Conservation (phyloP, 2,797 vertebrate species). For the Sebastes minor region DNA sequence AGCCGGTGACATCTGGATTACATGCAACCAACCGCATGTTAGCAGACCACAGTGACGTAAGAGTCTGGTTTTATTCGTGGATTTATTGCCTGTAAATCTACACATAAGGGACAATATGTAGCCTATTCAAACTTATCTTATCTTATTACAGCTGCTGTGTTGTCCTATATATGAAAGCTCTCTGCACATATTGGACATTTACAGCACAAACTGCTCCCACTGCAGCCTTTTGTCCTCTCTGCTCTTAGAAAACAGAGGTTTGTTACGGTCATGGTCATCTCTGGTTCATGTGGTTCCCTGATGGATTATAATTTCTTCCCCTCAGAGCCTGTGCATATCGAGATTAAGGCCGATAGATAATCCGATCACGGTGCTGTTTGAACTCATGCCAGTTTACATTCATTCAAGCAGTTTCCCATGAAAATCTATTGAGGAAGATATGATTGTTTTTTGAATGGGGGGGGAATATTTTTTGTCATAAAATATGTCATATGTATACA, state of each 20-base stretch:
- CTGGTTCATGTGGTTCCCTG: slow-evolving; percentile 40
- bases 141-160: neutral
- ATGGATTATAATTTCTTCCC: slow-evolving; percentile 67
- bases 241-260: neutral
- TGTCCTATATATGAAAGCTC: neutral
- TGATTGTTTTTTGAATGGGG: neutral
- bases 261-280: slow-evolving; percentile 1
- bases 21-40: slow-evolving; percentile 41
- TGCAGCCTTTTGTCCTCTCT: neutral
- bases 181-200: neutral
- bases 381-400: slow-evolving; percentile 37
- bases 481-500: neutral
- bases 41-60: slow-evolving; percentile 15
- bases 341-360: slow-evolving; percentile 84
- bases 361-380: slow-evolving; percentile 61
- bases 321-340: slow-evolving; percentile 53
- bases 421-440: neutral
- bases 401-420: slow-evolving; percentile 40
- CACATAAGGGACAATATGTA: slow-evolving; percentile 9
- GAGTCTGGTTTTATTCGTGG: slow-evolving; percentile 25
- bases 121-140: neutral
- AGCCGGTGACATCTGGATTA: slow-evolving; percentile 73
- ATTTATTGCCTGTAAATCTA: slow-evolving; percentile 25
- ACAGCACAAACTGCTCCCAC: neutral
- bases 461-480: neutral